Evolutionary conservation across 2,797 vertebrate species (phyloP).

Genomic region (Phoebastria nigripes): DNA sequence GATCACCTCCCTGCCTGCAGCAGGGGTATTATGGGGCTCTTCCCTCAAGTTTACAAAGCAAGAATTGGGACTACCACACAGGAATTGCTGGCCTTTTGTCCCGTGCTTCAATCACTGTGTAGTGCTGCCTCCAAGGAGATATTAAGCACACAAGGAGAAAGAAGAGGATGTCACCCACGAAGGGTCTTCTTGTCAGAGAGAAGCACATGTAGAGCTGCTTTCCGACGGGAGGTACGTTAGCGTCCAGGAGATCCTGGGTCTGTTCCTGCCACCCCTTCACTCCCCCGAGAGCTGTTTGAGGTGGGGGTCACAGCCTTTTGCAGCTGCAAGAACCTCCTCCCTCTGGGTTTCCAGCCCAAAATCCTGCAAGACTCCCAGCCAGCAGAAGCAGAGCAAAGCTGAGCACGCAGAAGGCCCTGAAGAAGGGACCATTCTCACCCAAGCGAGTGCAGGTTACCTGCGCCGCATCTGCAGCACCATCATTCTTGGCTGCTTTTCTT

Average conservation of each 20-base stretch:
- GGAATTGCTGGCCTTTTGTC: not conserved
- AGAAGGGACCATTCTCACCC: not conserved
- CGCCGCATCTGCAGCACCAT: not conserved
- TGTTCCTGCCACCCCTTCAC: not conserved
- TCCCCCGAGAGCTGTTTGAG: not conserved
- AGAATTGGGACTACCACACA: not conserved
- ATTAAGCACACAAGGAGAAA: not conserved
- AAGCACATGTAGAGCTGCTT: not conserved
- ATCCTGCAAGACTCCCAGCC: not conserved
- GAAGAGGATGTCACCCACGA: not conserved
- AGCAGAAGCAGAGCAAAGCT: not conserved
- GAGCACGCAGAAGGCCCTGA: rapidly evolving
- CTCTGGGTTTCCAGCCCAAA: not conserved
- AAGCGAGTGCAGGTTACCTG: not conserved
- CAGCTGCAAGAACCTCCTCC: not conserved
- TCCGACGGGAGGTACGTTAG: not conserved
- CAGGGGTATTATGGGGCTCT: not conserved
- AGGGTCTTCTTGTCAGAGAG: not conserved
- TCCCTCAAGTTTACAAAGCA: not conserved
- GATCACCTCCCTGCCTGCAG: not conserved
- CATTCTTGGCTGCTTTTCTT: not conserved
- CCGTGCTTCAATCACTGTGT: not conserved
- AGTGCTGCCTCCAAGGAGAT: not conserved
- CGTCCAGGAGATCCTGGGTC: not conserved
- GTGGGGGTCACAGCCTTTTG: not conserved